phyloP scores from a whole-genome alignment of 2,888 invertebrate genomes.

The Limenitis camilla region DNA sequence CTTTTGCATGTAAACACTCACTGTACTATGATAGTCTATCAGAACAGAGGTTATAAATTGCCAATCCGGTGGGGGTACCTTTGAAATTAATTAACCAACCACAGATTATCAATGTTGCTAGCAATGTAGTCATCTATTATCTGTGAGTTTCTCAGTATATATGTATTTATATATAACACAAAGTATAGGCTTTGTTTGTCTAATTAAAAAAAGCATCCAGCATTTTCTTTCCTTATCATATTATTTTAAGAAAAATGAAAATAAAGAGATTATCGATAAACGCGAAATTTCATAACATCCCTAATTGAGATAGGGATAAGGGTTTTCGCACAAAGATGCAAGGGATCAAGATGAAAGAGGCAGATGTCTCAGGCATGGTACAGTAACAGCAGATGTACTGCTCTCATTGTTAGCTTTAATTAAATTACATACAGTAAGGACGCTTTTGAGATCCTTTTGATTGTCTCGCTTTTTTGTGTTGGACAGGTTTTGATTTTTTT shows the following conservation, averaged over 20 bases:
- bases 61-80: too few species aligned
- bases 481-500: not conserved
- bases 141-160: too few species aligned
- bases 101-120: too few species aligned
- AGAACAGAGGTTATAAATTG: too few species aligned
- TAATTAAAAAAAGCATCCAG: too few species aligned
- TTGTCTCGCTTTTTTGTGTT: not conserved
- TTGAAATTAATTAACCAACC: too few species aligned
- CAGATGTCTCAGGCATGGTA: constrained; percentile 69
- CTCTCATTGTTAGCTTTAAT: constrained; percentile 51
- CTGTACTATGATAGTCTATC: too few species aligned
- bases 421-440: constrained; percentile 43
- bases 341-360: too few species aligned
- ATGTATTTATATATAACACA: too few species aligned
- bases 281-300: constrained; percentile 30
- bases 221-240: not conserved
- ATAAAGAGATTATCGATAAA: constrained; percentile 17
- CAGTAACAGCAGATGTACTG: constrained; percentile 65
- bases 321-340: constrained; percentile 35
- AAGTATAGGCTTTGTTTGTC: too few species aligned
- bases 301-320: constrained; percentile 53
- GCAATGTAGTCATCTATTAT: too few species aligned
- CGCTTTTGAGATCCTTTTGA: not conserved
- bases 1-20: too few species aligned
- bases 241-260: not conserved